Base-by-base conservation (phyloP, 2,797 vertebrate species). In the Brachyrhaphis roseni region DNA sequence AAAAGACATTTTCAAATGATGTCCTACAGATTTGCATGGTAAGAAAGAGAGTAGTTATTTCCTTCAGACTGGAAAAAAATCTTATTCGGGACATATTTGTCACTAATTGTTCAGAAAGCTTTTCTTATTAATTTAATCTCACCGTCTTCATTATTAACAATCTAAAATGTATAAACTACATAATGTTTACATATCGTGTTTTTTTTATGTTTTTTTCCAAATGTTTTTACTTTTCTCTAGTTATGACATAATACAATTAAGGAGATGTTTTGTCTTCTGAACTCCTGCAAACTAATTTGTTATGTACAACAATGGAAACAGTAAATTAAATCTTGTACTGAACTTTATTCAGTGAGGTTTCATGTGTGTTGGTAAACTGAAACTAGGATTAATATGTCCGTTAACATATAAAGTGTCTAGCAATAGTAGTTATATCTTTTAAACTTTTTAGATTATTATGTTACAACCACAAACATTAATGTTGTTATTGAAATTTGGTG, bases 1-100 rank as follows among this genome's bases (percentile, higher is more conserved):
- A 47, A 83, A 89, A 84, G 80, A 88, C 90, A 84, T 90, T 91
- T 91, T 90, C 72, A 78, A 90, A 88, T 88, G 82, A 94, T 93
- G 93, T 92, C 92, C 80, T 83, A 74, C 88, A 87, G 89, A 91
- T 93, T 92, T 90, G 80, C 88, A 90, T 47, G 46, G 72, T 76
- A 76, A 87, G 62, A 85, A 88, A 79, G 43, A 59, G 87, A 74
- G 55, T 79, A 79, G 82, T 80, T 84, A 74, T 86, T 78, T 81
- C 79, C 77, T 26, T 31, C 46, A 81, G 74, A 79, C 23, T 28
- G 62, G 23, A 78, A 59, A 34, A 79, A 80, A 68, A 59, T 87
- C 47, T 85, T 74, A 79, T 82, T 87, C 80, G 59, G 46, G 26
- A 46, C 26, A 8, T 82, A 66, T 53, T 77, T 71, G 7, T 77